A percentile compares a stretch with the other conserved stretches of the same genome.
These are phyloP conservation scores for Apodemus sylvaticus DNA, from an alignment of 2,113 vertebrate species.

Conservation along the genomic window DNA sequence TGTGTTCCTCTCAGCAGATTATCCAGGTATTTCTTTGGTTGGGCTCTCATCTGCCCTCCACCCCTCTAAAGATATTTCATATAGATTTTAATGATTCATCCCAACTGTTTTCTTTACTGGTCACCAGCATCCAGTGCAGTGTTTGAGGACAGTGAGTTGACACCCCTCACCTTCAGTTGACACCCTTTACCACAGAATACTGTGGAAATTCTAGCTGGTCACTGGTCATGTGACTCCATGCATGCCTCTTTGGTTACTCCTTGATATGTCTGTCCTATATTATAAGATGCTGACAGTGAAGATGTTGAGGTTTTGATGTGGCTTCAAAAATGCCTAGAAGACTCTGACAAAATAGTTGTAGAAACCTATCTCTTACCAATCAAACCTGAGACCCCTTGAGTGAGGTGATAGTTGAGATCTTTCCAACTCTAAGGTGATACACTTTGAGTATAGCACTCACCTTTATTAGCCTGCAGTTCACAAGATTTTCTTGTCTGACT, in stretches of 20 bases:
- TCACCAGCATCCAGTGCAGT: neutral
- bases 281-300: neutral
- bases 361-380: neutral
- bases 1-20: neutral
- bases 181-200: no score
- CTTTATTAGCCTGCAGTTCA: neutral
- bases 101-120: neutral
- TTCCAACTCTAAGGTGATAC: neutral
- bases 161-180: neutral
- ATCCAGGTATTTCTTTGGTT: neutral
- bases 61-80: neutral
- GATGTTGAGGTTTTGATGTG: neutral
- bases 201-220: no score
- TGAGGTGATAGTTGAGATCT: neutral
- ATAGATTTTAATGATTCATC: neutral
- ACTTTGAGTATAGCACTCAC: neutral
- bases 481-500: neutral
- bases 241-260: neutral
- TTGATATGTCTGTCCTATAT: neutral
- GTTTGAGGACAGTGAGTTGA: neutral
- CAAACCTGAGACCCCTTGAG: neutral
- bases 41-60: neutral
- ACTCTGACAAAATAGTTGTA: neutral
- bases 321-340: neutral
- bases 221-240: neutral